Conservation (phyloP, 2,113 vertebrate genomes). For the Zootoca vivipara region DNA sequence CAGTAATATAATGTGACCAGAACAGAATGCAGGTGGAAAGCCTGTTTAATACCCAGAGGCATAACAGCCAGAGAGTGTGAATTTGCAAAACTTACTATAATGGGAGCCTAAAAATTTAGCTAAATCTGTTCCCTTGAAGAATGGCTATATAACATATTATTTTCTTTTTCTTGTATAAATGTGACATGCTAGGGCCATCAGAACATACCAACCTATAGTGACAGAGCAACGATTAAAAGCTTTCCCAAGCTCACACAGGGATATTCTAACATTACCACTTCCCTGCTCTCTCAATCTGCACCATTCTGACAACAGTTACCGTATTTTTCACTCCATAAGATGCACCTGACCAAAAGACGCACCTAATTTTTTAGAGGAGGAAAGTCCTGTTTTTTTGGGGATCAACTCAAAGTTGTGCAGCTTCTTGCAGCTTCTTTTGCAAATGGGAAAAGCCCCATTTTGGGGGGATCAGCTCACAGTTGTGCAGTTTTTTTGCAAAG, state of each 20-base stretch:
- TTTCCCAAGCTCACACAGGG: neutral
- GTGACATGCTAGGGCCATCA: neutral
- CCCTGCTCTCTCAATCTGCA: neutral
- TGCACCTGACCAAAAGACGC: too few species aligned
- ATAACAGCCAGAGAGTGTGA: constrained; percentile 11
- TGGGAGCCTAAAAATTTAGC: constrained; percentile 5
- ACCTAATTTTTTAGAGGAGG: too few species aligned
- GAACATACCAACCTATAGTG: neutral
- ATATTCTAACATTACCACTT: neutral
- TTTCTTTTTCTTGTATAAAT: neutral
- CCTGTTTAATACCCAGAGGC: neutral
- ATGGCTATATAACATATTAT: neutral
- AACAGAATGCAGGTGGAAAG: neutral
- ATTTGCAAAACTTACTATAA: constrained; percentile 30
- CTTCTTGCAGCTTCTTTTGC: too few species aligned
- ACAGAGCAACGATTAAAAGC: neutral
- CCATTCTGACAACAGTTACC: neutral
- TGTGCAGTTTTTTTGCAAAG: too few species aligned
- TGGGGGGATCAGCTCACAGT: too few species aligned
- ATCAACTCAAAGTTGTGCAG: too few species aligned
- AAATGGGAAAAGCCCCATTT: too few species aligned
- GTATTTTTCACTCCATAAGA: too few species aligned
- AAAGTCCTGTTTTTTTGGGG: too few species aligned
- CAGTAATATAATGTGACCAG: constrained; percentile 28
- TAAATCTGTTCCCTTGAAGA: neutral